phyloP scores from a whole-genome alignment of 2,888 invertebrate genomes.

The Flexamia atlantica region DNA sequence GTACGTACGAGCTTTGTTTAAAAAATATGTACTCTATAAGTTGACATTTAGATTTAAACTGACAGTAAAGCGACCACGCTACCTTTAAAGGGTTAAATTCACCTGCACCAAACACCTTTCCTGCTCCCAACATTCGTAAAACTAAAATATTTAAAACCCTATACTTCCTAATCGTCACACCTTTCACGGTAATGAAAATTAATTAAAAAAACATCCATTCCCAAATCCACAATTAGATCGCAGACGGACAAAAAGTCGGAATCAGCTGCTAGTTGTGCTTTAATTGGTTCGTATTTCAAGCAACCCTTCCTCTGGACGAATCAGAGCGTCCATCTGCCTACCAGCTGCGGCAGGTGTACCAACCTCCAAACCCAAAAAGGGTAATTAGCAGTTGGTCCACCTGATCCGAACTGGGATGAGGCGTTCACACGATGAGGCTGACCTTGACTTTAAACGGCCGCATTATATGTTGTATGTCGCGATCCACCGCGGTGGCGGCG shows the following conservation, averaged over 20 bases:
- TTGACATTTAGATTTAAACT: too few relatives aligned
- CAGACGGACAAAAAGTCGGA: slow-evolving; percentile 5
- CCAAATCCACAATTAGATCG: slow-evolving; percentile 14
- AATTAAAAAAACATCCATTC: slow-evolving; percentile 10
- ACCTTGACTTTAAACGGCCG: slow-evolving; percentile 41
- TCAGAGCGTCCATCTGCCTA: slow-evolving; percentile 18
- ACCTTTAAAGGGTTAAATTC: too few relatives aligned
- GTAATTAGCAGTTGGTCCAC: slow-evolving; percentile 44
- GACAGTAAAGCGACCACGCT: too few relatives aligned
- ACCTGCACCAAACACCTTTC: too few relatives aligned
- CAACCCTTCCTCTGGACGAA: slow-evolving; percentile 16
- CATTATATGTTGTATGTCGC: slow-evolving; percentile 1
- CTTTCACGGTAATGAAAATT: neutral
- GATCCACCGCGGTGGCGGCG: slow-evolving; percentile 1
- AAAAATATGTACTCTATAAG: too few relatives aligned
- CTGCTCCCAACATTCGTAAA: too few relatives aligned
- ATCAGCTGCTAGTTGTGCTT: slow-evolving; percentile 21
- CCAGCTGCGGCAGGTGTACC: slow-evolving; percentile 46
- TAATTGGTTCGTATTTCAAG: slow-evolving; percentile 31
- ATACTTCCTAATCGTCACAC: too few relatives aligned
- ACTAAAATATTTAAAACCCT: too few relatives aligned
- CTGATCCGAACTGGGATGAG: neutral
- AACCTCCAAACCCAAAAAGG: neutral
- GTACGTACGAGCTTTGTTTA: too few relatives aligned
- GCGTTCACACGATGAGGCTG: slow-evolving; percentile 11